A percentile compares a stretch with the other conserved stretches of the same genome.
Conservation (phyloP, 2,888 invertebrate species). For the Chloroclysta siterata region DNA sequence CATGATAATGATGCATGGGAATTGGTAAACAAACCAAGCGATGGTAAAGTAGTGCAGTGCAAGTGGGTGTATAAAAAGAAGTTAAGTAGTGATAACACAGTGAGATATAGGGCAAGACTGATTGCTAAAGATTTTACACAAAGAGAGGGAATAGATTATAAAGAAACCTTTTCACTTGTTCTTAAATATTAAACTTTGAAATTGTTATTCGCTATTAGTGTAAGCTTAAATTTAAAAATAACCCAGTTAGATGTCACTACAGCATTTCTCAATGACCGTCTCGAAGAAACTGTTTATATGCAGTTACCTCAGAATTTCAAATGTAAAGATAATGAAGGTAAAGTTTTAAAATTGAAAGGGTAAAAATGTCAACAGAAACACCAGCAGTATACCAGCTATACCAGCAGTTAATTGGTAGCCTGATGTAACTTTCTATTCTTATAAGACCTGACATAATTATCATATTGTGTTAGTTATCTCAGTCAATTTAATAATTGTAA, state of each 20-base stretch:
- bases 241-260: not conserved
- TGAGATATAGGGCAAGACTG: not conserved
- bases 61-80: not conserved
- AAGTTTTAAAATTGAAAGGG: not conserved
- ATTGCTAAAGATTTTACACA: not conserved
- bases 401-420: not conserved
- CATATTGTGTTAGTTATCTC: constrained; percentile 4
- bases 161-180: not conserved
- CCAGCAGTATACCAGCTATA: no score
- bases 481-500: constrained; percentile 4
- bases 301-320: no score
- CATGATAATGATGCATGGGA: not conserved
- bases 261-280: not conserved
- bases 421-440: not conserved
- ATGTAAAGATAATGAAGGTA: no score
- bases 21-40: not conserved
- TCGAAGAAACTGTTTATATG: not conserved
- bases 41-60: not conserved
- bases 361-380: not conserved
- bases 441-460: constrained; percentile 1
- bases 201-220: not conserved
- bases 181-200: not conserved
- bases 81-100: not conserved
- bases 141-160: not conserved
- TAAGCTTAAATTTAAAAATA: no score